phyloP scores from a whole-genome alignment of 2,888 invertebrate genomes.

The Epiperipatus broadwayi region DNA sequence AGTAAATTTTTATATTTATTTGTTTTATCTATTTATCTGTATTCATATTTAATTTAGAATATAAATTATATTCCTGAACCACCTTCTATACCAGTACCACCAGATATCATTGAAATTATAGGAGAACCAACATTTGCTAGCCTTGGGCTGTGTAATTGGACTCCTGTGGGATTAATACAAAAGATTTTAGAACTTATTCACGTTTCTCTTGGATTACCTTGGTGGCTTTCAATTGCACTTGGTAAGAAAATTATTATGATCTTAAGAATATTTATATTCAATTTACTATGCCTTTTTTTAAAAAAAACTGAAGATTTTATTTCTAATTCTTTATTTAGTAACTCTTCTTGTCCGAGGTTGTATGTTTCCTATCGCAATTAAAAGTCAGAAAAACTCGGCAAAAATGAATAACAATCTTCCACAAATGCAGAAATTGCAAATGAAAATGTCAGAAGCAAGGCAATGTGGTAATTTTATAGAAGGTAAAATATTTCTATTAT shows the following conservation, averaged over 20 bases:
- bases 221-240: slow-evolving; percentile 72
- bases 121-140: slow-evolving; percentile 56
- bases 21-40: no score
- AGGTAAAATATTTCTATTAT: slow-evolving; percentile 33
- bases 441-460: slow-evolving; percentile 68
- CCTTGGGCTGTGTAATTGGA: slow-evolving; percentile 61
- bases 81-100: slow-evolving; percentile 15
- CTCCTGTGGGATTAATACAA: slow-evolving; percentile 63
- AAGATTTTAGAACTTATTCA: slow-evolving; percentile 62
- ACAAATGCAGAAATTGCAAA: slow-evolving; percentile 56
- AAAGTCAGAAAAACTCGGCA: slow-evolving; percentile 57
- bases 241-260: slow-evolving; percentile 33
- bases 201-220: slow-evolving; percentile 57
- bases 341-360: slow-evolving; percentile 51
- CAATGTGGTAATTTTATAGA: slow-evolving; percentile 59
- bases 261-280: slow-evolving; percentile 5
- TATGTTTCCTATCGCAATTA: slow-evolving; percentile 66
- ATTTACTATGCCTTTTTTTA: not conserved
- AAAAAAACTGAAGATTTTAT: not conserved
- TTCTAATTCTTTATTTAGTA: slow-evolving; percentile 32
- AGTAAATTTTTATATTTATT: no score
- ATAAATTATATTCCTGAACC: slow-evolving; percentile 18
- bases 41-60: no score
- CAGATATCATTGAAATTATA: slow-evolving; percentile 21
- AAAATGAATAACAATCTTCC: slow-evolving; percentile 66